Evolutionary conservation across 2,797 vertebrate genomes (phyloP), one percentile per base, ranked within the genome.

Genomic region (Pangasius macronema): DNA sequence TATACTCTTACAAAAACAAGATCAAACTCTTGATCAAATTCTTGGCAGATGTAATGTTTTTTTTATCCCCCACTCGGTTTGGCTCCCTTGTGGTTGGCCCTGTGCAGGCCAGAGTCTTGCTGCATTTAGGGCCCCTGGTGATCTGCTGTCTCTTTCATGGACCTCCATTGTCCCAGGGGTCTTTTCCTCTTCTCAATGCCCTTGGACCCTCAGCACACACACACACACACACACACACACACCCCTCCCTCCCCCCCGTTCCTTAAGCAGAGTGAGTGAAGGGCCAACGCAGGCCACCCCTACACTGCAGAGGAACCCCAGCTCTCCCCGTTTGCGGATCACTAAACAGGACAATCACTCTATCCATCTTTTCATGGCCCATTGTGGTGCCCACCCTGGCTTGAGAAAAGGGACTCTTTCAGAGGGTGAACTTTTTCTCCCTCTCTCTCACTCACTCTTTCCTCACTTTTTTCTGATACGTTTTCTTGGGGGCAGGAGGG

Each of bases 341-440:
- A 97, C 95, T 96, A 97, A 96, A 95, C 96, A 96, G 96, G 96
- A 97, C 96, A 96, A 96, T 97, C 95, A 96, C 94, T 94, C 95
- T 93, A 97, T 96, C 95, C 94, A 95, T 97, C 96, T 97, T 96
- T 96, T 95, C 94, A 95, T 91, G 93, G 95, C 85, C 96, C 94
- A 95, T 97, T 97, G 96, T 96, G 73, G 90, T 93, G 91, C 93
- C 93, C 95, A 95, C 95, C 94, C 95, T 93, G 93, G 90, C 94
- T 94, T 94, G 91, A 95, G 95, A 97, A 96, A 95, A 92, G 87
- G 90, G 93, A 93, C 95, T 94, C 95, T 96, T 96, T 97, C 95
- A 95, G 94, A 92, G 93, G 93, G 94, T 96, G 96, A 94, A 90
- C 92, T 91, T 92, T 94, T 94, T 90, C 87, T 86, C 75, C 49